These are phyloP conservation scores for Thamnophis elegans DNA, from an alignment of 2,797 vertebrate genomes.

Conservation along the genomic window DNA sequence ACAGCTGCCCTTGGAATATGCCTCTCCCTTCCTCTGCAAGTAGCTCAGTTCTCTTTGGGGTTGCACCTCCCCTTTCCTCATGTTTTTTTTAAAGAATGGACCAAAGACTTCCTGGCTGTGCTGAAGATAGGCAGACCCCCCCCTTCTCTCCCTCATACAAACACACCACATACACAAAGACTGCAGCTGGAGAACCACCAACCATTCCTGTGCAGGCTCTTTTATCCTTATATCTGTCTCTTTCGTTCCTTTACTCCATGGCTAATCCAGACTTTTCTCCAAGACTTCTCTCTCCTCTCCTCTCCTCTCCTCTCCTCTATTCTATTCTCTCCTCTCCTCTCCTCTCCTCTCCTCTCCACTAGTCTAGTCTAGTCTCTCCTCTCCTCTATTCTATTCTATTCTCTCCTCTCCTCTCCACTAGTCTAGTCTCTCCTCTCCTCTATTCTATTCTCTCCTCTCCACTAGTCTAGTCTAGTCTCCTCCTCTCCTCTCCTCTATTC, in stretches of 20 bases:
- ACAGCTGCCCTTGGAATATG: neutral
- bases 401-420: no score
- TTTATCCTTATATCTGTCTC: neutral
- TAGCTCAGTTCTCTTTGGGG: neutral
- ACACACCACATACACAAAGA: neutral
- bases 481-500: no score
- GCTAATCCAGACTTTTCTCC: neutral
- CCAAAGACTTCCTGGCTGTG: neutral
- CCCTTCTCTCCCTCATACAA: neutral
- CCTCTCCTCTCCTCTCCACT: neutral
- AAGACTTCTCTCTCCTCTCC: neutral
- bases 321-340: no score
- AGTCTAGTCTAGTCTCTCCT: no score
- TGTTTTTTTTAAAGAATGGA: neutral
- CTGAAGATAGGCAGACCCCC: neutral
- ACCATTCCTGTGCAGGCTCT: neutral
- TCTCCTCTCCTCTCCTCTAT: neutral
- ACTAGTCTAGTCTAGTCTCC: accelerated
- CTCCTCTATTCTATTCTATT: neutral
- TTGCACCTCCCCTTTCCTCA: neutral
- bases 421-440: no score
- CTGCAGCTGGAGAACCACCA: neutral
- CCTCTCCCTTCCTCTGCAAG: neutral
- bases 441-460: no score
- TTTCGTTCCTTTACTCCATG: neutral